Percentiles rank a stretch among this genome's conserved stretches.
Conservation (phyloP, 2,888 invertebrate genomes). For the Pinctada fucata region DNA sequence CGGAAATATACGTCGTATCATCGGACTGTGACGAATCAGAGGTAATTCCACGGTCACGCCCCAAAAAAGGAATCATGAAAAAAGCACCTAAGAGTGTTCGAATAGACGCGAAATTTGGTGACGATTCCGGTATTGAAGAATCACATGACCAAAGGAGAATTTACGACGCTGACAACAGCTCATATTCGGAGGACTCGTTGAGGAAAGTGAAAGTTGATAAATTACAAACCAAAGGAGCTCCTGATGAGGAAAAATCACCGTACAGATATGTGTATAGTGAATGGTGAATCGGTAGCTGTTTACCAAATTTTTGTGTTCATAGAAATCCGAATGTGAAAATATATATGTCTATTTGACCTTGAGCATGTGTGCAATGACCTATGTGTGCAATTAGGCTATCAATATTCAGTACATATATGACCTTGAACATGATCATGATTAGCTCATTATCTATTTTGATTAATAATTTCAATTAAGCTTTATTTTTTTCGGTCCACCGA, state of each 20-base stretch:
- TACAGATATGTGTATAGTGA: slow-evolving; percentile 19
- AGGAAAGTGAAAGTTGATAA: not conserved
- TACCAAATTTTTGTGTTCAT: no score
- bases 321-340: no score
- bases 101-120: not conserved
- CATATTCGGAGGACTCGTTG: not conserved
- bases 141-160: not conserved
- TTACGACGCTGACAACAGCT: not conserved
- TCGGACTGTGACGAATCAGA: not conserved
- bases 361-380: no score
- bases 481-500: no score
- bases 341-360: no score
- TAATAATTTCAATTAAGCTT: no score
- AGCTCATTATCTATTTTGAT: no score
- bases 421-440: no score
- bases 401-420: no score
- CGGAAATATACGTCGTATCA: not conserved
- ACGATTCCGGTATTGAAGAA: not conserved
- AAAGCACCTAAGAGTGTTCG: not conserved
- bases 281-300: not conserved
- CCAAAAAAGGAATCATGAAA: not conserved
- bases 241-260: slow-evolving; percentile 1
- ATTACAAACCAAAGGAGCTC: not conserved
- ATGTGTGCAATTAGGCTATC: no score
- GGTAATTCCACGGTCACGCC: not conserved